A percentile compares a stretch with the other conserved stretches of the same genome.
Conservation (phyloP, 2,888 invertebrate genomes). For the Aleiodes leptofemur region DNA sequence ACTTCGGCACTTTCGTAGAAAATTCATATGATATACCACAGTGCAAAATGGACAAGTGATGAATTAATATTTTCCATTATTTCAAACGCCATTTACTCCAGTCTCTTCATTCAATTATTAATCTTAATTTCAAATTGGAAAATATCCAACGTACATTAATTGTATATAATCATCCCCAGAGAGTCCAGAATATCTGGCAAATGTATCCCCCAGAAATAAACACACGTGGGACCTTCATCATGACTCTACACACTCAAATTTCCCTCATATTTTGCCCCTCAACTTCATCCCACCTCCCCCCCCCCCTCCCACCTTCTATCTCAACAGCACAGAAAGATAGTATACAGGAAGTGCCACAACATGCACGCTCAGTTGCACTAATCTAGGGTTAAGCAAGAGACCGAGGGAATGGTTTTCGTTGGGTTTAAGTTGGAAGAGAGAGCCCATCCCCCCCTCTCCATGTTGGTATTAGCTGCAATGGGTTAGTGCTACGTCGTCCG, state of each 20-base stretch:
- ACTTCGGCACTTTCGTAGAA: neutral
- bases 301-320: neutral
- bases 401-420: constrained; percentile 54
- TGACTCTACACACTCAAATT: constrained; percentile 2
- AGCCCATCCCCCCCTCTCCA: constrained; percentile 41
- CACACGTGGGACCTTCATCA: constrained; percentile 28
- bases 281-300: neutral
- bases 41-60: neutral
- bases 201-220: constrained; percentile 15
- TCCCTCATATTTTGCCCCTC: constrained; percentile 11
- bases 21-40: neutral
- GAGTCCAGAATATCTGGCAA: constrained; percentile 13
- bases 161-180: constrained; percentile 12
- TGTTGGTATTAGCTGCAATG: constrained; percentile 63
- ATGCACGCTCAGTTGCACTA: constrained; percentile 64
- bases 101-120: no score
- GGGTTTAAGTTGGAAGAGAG: constrained; percentile 65
- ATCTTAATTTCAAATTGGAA: neutral
- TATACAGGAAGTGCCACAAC: constrained; percentile 13
- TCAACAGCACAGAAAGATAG: constrained; percentile 18
- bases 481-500: constrained; percentile 57
- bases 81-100: neutral
- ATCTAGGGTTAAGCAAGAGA: constrained; percentile 67
- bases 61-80: neutral
- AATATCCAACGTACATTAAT: constrained; percentile 3